phyloP scores from a whole-genome alignment of 2,797 vertebrate species.

The Schizopygopsis malacanthus region DNA sequence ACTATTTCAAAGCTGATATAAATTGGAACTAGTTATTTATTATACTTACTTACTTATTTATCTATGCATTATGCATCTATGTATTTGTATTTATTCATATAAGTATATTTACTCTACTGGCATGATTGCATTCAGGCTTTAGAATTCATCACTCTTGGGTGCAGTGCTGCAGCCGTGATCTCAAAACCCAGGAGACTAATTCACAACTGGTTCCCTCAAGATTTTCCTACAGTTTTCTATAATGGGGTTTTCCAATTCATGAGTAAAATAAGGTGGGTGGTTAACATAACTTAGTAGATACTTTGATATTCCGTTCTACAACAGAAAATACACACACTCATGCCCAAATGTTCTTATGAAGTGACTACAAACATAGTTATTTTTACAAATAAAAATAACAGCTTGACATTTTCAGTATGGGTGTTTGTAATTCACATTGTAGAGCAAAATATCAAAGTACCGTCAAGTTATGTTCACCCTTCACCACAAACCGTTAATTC shows the following conservation, averaged over 20 bases:
- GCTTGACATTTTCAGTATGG: background rate
- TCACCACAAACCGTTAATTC: background rate
- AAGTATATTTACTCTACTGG: background rate
- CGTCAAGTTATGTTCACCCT: background rate
- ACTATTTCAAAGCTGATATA: background rate
- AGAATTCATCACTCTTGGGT: background rate
- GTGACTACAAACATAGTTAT: background rate
- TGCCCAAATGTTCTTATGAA: background rate
- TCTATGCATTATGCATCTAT: too few relatives aligned
- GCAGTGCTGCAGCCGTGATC: background rate
- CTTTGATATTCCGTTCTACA: background rate
- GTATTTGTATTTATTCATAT: background rate
- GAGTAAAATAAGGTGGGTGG: background rate
- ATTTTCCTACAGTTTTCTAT: background rate
- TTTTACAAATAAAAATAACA: background rate
- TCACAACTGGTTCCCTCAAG: background rate
- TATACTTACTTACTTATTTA: too few relatives aligned
- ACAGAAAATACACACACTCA: background rate
- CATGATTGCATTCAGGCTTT: background rate
- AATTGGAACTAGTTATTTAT: background rate
- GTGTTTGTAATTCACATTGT: background rate
- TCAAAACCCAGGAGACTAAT: background rate
- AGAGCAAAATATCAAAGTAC: background rate
- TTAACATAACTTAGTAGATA: background rate
- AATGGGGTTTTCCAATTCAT: background rate